Percentiles rank a stretch among this genome's conserved stretches.
Evolutionary conservation across 2,113 vertebrate genomes (phyloP).

Genomic region (Heptranchias perlo): DNA sequence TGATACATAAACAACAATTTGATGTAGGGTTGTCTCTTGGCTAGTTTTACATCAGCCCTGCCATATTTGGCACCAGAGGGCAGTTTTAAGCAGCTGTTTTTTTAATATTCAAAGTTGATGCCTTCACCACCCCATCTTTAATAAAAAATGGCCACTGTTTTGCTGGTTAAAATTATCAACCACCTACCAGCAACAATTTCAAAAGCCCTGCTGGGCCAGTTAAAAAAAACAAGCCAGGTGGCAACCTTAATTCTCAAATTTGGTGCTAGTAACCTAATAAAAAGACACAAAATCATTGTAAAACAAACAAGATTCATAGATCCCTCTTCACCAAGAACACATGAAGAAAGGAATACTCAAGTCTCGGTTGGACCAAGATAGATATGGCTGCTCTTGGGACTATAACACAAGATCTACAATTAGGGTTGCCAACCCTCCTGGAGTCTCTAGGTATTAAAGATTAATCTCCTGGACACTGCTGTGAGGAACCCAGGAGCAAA

Average conservation of each 20-base stretch:
- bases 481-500: no score
- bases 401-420: neutral
- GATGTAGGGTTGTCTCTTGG: no score
- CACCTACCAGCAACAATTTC: neutral
- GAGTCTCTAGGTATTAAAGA: no score
- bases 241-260: neutral
- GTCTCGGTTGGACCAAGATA: no score
- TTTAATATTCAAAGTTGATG: neutral
- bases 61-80: neutral
- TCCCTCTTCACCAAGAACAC: neutral
- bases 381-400: neutral
- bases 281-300: neutral
- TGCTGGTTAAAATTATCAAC: neutral
- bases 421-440: no score
- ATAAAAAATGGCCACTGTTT: neutral
- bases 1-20: no score
- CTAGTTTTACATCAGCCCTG: no score
- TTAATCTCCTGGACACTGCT: no score
- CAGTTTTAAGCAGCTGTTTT: neutral
- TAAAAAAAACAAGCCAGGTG: neutral
- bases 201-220: neutral
- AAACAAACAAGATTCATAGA: neutral
- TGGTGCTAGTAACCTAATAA: neutral
- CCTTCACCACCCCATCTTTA: neutral
- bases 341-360: neutral